A percentile compares a stretch with the other conserved stretches of the same genome.
phyloP scores from a whole-genome alignment of 2,113 vertebrate species.

The Hemiscyllium ocellatum region DNA sequence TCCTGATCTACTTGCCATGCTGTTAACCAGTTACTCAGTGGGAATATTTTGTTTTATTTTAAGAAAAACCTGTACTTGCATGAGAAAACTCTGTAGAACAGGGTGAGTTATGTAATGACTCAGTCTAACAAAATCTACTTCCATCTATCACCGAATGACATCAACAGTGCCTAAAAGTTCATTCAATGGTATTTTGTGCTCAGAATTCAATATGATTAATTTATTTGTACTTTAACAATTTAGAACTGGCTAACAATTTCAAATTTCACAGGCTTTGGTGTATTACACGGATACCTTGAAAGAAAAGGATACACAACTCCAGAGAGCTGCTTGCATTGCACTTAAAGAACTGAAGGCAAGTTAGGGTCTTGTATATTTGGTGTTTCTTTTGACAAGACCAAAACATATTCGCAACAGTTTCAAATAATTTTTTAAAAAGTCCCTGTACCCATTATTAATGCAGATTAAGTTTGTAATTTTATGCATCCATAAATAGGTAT shows the following conservation, averaged over 20 bases:
- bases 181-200: background rate
- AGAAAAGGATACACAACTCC: conserved; percentile 52
- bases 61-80: background rate
- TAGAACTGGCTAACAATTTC: background rate
- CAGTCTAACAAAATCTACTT: background rate
- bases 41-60: background rate
- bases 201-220: background rate
- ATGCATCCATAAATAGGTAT: background rate
- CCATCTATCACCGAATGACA: background rate
- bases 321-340: conserved; percentile 74
- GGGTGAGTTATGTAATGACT: background rate
- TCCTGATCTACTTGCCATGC: background rate
- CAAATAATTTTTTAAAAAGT: background rate
- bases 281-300: conserved; percentile 70
- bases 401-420: background rate
- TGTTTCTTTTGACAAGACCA: background rate
- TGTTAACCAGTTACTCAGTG: background rate
- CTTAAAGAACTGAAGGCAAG: conserved; percentile 79
- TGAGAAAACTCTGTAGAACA: background rate
- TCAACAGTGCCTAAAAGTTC: background rate
- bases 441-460: background rate
- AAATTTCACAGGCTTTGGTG: conserved; percentile 63
- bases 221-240: background rate
- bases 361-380: background rate
- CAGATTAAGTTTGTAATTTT: background rate